Evolutionary conservation across 30 jellyfish, hydroid and myxozoan genomes (phyloP).

Genomic region (Euphysa ruthae): DNA sequence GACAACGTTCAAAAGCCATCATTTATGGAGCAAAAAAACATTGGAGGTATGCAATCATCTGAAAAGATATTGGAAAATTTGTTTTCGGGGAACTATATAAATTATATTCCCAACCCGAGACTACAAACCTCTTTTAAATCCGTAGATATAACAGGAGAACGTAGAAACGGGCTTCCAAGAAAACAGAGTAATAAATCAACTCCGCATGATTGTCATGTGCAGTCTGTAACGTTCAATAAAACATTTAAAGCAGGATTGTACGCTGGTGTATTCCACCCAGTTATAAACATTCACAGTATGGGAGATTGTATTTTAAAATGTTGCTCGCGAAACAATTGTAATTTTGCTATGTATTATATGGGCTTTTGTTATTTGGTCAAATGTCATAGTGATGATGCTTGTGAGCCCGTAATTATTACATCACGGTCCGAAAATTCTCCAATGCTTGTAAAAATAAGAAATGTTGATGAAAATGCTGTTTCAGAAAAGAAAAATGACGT

Average conservation of each 20-base stretch:
- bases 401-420: conserved; percentile 42
- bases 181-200: neutral
- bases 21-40: neutral
- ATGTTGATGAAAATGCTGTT: conserved; percentile 17
- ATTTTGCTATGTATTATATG: conserved; percentile 65
- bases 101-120: too few relatives aligned
- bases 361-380: conserved; percentile 67
- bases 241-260: conserved; percentile 54
- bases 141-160: neutral
- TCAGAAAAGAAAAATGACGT: neutral
- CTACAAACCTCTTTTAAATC: neutral
- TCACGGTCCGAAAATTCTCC: conserved; percentile 43
- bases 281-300: conserved; percentile 41
- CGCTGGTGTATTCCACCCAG: conserved; percentile 75
- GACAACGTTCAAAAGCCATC: neutral
- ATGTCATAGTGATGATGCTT: conserved; percentile 40
- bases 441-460: conserved; percentile 50
- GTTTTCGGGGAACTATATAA: neutral
- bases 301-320: conserved; percentile 70
- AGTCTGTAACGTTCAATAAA: conserved; percentile 35
- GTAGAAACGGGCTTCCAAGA: conserved; percentile 6
- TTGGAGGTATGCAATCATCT: conserved; percentile 5
- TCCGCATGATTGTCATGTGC: conserved; percentile 27
- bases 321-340: conserved; percentile 54
- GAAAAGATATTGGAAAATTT: neutral